Conservation (phyloP, 2,888 invertebrate species). For the Mesorhabditis sp. region DNA sequence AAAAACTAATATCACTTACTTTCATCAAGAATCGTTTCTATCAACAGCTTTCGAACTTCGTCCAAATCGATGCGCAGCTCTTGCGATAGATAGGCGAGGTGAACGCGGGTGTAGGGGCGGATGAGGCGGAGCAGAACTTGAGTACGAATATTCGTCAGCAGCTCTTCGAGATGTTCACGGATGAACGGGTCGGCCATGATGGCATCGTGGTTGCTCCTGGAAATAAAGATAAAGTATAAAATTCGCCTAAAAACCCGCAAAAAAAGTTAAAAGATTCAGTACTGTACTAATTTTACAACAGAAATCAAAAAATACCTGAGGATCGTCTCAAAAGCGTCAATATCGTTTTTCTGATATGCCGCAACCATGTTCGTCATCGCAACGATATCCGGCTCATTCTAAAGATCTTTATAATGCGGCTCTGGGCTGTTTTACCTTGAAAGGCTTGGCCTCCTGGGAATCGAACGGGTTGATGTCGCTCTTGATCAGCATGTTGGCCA, state of each 20-base stretch:
- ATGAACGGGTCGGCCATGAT: conserved; percentile 99
- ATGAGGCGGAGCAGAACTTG: conserved; percentile 94
- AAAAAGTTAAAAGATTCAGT: neutral
- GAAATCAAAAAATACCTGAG: conserved; percentile 60
- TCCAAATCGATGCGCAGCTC: conserved; percentile 61
- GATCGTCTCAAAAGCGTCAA: conserved; percentile 78
- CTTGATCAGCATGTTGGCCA: conserved; percentile 99
- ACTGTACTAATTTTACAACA: neutral
- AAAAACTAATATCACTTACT: conserved; percentile 62
- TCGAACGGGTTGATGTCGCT: conserved; percentile 99
- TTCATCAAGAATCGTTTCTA: conserved; percentile 94
- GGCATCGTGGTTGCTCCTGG: conserved; percentile 67
- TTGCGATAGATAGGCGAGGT: conserved; percentile 93
- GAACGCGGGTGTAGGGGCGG: conserved; percentile 93
- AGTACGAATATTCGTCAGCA: conserved; percentile 81
- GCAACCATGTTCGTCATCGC: conserved; percentile 96
- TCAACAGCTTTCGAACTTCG: conserved; percentile 91
- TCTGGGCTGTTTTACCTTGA: conserved; percentile 66
- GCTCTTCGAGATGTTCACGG: conserved; percentile 86
- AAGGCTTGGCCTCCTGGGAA: conserved; percentile 98
- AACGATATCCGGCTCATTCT: conserved; percentile 93
- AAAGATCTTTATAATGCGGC: neutral
- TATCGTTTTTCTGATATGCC: conserved; percentile 54
- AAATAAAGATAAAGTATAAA: neutral
- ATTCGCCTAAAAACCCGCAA: neutral